Evolutionary conservation across 2,113 vertebrate genomes (phyloP).

Genomic region (Damaliscus lunatus): DNA sequence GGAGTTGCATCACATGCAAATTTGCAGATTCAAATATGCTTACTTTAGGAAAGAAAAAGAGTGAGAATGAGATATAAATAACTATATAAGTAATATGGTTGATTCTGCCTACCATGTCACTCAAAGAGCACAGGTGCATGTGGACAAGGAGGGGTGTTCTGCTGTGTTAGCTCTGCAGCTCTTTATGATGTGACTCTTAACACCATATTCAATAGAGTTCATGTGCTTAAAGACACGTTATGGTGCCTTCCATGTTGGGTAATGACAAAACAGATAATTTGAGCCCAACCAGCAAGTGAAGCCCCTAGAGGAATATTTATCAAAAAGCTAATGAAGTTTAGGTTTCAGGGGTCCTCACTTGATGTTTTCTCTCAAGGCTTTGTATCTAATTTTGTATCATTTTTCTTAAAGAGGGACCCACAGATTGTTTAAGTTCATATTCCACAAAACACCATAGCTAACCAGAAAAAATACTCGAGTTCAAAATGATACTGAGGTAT

Average conservation of each 20-base stretch:
- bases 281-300: neutral
- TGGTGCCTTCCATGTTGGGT: neutral
- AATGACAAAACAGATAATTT: neutral
- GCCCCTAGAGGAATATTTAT: neutral
- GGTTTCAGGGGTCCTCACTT: neutral
- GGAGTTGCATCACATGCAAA: neutral
- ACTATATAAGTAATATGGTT: neutral
- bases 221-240: neutral
- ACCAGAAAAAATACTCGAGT: neutral
- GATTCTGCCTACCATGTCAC: neutral
- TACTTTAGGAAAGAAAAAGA: neutral
- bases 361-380: neutral
- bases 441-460: neutral
- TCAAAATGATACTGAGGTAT: neutral
- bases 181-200: neutral
- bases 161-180: neutral
- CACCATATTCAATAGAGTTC: neutral
- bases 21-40: constrained; percentile 12
- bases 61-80: constrained; percentile 37
- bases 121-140: constrained; percentile 1
- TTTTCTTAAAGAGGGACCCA: neutral
- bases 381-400: neutral
- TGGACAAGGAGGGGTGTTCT: neutral
- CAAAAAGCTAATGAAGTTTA: neutral
- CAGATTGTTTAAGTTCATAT: neutral